A percentile compares a stretch with the other conserved stretches of the same genome.
phyloP scores from a whole-genome alignment of 2,888 invertebrate species.

The Serripes groenlandicus region DNA sequence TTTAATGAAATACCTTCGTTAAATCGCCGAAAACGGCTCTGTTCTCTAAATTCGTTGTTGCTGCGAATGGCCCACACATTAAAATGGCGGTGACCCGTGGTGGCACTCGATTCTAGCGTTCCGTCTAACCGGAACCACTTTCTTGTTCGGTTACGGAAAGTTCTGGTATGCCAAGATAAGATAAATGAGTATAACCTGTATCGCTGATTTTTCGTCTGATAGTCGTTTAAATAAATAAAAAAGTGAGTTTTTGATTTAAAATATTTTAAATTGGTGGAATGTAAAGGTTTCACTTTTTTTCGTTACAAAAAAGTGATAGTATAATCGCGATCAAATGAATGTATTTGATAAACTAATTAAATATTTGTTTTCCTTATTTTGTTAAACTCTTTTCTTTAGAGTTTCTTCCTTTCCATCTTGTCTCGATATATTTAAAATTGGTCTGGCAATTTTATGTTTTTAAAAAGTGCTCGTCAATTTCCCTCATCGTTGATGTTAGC shows the following conservation, averaged over 20 bases:
- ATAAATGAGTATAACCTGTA: slow-evolving; percentile 10
- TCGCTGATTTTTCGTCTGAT: slow-evolving; percentile 12
- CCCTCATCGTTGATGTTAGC: no score
- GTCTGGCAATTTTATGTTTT: no score
- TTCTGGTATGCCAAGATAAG: slow-evolving; percentile 23
- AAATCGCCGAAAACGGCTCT: not conserved
- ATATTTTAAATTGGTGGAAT: slow-evolving; percentile 6
- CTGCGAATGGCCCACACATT: slow-evolving; percentile 29
- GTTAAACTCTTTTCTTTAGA: no score
- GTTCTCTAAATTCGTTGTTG: not conserved
- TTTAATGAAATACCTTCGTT: not conserved
- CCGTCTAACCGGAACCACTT: slow-evolving; percentile 27
- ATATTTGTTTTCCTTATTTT: not conserved
- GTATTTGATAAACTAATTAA: slow-evolving; percentile 1
- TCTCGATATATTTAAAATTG: no score
- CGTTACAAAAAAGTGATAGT: not conserved
- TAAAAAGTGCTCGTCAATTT: no score
- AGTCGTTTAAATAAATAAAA: not conserved
- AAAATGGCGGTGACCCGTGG: slow-evolving; percentile 23
- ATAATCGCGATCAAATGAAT: slow-evolving; percentile 3
- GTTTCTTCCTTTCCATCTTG: no score
- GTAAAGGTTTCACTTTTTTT: not conserved
- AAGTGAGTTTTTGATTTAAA: not conserved
- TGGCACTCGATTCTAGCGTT: slow-evolving; percentile 20
- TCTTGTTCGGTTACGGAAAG: slow-evolving; percentile 30